Evolutionary conservation across 2,888 invertebrate genomes (phyloP), one percentile per base, ranked within the genome.

Genomic region (Pseudoips prasinana): DNA sequence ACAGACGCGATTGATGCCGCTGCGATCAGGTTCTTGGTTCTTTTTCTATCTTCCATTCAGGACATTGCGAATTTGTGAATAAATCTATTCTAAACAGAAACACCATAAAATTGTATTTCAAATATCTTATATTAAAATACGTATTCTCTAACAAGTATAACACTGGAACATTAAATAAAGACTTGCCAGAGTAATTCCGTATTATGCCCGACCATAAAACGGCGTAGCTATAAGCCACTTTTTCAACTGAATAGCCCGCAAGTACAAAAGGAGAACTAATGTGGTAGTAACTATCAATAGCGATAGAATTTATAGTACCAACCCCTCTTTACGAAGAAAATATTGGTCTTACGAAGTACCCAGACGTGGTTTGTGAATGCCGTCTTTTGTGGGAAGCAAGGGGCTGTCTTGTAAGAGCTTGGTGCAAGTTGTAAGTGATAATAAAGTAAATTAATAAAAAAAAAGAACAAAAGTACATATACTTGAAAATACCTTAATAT

Each of bases 271-370:
- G 51, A 77, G 77, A 77, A 82, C 81, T 85, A 86, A 86, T 86
- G 87, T 56, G 80, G 68, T 77, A 76, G 73, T 82, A 85, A 85
- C 74, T 80, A 84, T 84, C 84, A 86, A 87, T 87, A 70, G 82
- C 64, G 70, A 74, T 67, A 65, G 68, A 80, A 87, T 87, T 86
- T 87, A 87, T 85, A 68, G 83, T 62, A 59, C 66, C 70, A 68
- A 65, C 78, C 82, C 82, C 80, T 79, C 73, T 76, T 73, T 66
- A 56, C 64, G 77, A 76, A 78, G 81, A 83, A 85, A 85, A 87
- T 86, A 85, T 85, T 87, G 75, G 83, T 83, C 83, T 86, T 84
- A 68, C 75, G 73, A 81, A 86, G 84, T 83, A 79, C 77, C 74
- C 73, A 82, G 83, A 84, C 85, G 73, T 73, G 81, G 80, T 75